Percentiles rank a stretch among this genome's conserved stretches.
Conservation (phyloP, 2,888 invertebrate species). For the Lomographa bimaculata region DNA sequence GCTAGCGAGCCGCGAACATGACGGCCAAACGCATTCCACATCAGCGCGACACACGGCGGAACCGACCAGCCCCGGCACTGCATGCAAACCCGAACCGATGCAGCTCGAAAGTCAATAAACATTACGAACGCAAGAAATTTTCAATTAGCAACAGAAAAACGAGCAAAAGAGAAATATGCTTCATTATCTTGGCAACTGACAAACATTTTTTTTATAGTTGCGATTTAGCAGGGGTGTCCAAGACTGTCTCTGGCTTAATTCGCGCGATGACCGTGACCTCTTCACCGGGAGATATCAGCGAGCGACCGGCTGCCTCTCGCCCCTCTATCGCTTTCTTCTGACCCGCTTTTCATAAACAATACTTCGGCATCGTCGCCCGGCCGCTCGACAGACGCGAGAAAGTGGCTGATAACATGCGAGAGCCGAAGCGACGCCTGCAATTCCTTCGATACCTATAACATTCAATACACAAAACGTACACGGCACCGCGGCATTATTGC, state of each 20-base stretch:
- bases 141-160: conserved; percentile 59
- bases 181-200: conserved; percentile 58
- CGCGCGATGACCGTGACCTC: conserved; percentile 76
- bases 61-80: conserved; percentile 35
- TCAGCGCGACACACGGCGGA: conserved; percentile 58
- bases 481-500: conserved; percentile 34
- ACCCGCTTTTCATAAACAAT: conserved; percentile 82
- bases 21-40: conserved; percentile 71
- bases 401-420: conserved; percentile 70
- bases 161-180: conserved; percentile 65
- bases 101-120: conserved; percentile 44
- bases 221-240: conserved; percentile 44
- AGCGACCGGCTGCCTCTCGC: conserved; percentile 64
- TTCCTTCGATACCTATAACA: conserved; percentile 47
- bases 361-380: conserved; percentile 64
- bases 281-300: conserved; percentile 72
- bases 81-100: conserved; percentile 35
- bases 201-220: conserved; percentile 60
- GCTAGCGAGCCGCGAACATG: conserved; percentile 46
- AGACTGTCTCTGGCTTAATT: conserved; percentile 53
- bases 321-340: conserved; percentile 78
- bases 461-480: conserved; percentile 35
- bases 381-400: conserved; percentile 65
- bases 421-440: conserved; percentile 46
- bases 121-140: conserved; percentile 36